Percentiles rank a stretch among this genome's conserved stretches.
These are phyloP conservation scores for Platichthys flesus DNA, from an alignment of 2,113 vertebrate genomes.

Conservation along the genomic window DNA sequence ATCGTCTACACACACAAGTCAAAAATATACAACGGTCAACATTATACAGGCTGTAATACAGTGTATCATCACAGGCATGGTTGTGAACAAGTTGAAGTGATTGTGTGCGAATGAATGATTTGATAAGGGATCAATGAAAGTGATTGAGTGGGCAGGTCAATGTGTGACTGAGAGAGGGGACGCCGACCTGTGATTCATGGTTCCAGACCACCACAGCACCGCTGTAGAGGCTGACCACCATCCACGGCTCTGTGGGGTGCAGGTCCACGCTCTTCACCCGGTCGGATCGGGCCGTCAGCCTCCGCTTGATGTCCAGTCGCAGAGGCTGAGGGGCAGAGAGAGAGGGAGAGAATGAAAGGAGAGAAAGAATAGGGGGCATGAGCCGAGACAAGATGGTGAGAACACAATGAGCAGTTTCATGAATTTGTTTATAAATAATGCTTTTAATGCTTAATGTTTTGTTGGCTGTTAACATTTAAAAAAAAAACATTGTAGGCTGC, in stretches of 20 bases:
- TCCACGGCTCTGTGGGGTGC: slow-evolving; percentile 96
- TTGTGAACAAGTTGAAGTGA: background rate
- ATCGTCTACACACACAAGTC: slow-evolving; percentile 80
- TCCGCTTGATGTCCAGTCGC: slow-evolving; percentile 95
- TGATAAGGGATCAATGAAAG: no score
- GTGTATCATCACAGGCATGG: background rate
- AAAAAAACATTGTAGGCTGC: background rate
- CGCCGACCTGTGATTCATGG: slow-evolving; percentile 91
- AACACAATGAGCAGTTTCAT: background rate
- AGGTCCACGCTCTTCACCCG: slow-evolving; percentile 96
- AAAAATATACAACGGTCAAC: background rate
- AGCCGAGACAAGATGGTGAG: background rate
- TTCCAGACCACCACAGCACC: slow-evolving; percentile 97
- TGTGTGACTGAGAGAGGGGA: background rate
- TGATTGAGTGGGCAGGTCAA: background rate
- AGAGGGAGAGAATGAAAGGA: background rate
- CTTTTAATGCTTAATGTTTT: no score
- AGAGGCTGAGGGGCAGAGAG: slow-evolving; percentile 85
- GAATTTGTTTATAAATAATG: background rate
- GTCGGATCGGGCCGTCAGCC: slow-evolving; percentile 93
- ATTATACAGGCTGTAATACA: background rate
- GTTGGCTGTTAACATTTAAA: background rate
- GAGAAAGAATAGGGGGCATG: no score
- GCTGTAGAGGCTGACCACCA: slow-evolving; percentile 96
- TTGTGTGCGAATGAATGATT: no score